Base-by-base conservation (phyloP, 2,888 invertebrate species). In the Limnephilus rhombicus region DNA sequence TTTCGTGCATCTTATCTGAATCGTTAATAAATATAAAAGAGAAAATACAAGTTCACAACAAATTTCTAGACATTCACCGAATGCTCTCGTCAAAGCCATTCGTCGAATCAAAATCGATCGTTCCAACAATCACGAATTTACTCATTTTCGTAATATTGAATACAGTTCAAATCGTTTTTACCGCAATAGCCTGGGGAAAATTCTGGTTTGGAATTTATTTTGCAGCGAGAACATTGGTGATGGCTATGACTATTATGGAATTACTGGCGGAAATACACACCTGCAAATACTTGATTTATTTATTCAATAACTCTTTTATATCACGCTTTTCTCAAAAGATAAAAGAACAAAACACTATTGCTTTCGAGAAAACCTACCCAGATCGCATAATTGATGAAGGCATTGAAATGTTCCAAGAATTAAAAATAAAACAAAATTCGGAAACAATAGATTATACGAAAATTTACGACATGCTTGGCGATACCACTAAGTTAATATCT, bases 401-500 rank as follows among this genome's bases (percentile, higher is more conserved):
- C 0, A 4, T 49, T 49, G 15, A 49, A 49, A 29, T 7, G 34
- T n/a, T 34, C 7, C 7, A 82, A 82, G 15, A 15, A 34, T 9
- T 5, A 2, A n/a, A 29, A 29, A 34, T 4, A 31, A 5, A 31
- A 34, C 5, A 34, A 45, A 45, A 45, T 34, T 29, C 13, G 5
- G 29, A 24, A 29, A 31, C 34, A 29, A 29, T 34, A n/a, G 34
- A 82, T 82, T 82, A 82, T 18, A 82, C 5, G 2, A 82, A 29
- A 82, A 31, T 82, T 29, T 82, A 82, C 34, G 82, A 82, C 15
- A 82, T 31, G 82, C 29, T 82, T 34, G 31, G 29, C 29, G 82
- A 82, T 34, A 82, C 29, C 31, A n/a, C 45, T 11, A 85, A 85
- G 37, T 85, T 85, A 15, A 85, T 85, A 11, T 85, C 85, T 41